Evolutionary conservation across 2,113 vertebrate species (phyloP).

Genomic region (cattle (Bos taurus)): DNA sequence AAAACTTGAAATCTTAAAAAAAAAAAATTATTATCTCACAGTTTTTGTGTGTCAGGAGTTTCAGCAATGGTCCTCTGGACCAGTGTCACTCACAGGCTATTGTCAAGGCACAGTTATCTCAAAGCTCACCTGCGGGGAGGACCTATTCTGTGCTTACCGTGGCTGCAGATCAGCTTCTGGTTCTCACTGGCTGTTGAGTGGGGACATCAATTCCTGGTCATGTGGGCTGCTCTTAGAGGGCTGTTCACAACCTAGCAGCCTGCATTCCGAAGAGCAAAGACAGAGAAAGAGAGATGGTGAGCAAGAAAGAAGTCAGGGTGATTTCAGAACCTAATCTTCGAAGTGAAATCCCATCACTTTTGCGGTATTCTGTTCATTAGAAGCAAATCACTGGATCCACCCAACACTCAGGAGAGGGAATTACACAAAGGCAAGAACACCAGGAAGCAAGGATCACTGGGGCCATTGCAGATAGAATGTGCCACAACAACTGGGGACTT

Average conservation of each 20-base stretch:
- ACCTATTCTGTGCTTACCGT: not conserved
- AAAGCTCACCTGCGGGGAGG: not conserved
- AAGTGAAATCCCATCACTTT: not conserved
- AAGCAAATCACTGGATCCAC: not conserved
- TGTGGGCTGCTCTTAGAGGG: not conserved
- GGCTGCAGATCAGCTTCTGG: not conserved
- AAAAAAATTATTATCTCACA: not conserved
- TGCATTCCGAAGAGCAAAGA: not conserved
- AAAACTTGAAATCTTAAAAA: not conserved
- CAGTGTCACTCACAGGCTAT: not conserved
- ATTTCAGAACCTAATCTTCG: not conserved
- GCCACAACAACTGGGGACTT: too few relatives aligned
- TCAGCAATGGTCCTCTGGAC: not conserved
- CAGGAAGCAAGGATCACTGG: not conserved
- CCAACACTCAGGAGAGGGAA: not conserved
- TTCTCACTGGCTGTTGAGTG: not conserved
- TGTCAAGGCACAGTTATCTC: not conserved
- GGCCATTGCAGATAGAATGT: not conserved
- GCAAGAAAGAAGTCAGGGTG: not conserved
- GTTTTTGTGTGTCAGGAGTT: not conserved
- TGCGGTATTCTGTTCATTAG: not conserved
- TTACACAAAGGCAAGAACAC: not conserved
- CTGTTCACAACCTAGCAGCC: not conserved
- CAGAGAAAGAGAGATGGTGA: not conserved
- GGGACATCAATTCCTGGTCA: not conserved